Base-by-base conservation (phyloP, 2,888 invertebrate genomes). In the Mythimna albipuncta region DNA sequence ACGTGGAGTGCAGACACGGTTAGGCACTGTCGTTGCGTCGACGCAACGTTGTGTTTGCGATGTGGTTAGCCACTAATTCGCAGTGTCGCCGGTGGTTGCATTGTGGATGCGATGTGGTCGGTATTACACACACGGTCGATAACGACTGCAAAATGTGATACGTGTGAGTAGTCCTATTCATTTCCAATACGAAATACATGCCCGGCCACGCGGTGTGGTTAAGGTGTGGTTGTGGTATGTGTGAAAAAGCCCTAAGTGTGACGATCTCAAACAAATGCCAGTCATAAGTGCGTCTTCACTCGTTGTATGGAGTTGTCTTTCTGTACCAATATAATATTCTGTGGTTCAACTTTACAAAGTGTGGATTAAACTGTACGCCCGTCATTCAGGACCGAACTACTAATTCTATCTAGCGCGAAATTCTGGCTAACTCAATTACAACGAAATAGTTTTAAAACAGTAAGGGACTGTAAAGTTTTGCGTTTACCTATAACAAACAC, bases 381-480 rank as follows among this genome's bases (percentile, higher is more conserved):
- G 70, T 79, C 68, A 78, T 78, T 83, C 69, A 73, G 64, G 47
- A 41, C 74, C 38, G 50, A 80, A 74, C 78, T 76, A 74, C 74
- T 75, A 80, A 83, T 77, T 71, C 67, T 55, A 69, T 81, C 82
- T 83, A 79, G 85, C 75, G 71, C 70, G 67, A 83, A 85, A 84
- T 87, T 84, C 70, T 57, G 79, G 66, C 82, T 85, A 86, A 88
- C 86, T 88, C 81, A 82, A 87, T 89, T 86, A 87, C 87, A 84
- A 76, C 72, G 79, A 88, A 85, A 86, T 90, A 90, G 89, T 86
- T 87, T 87, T 86, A 83, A 85, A 87, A 86, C 88, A 86, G 69
- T 85, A 87, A 85, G 85, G 81, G 85, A 65, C 82, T 64, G 47
- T 16, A 38, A 57, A 72, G 71, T 73, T 72, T 64, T 61, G 57